These are phyloP conservation scores for Epizoanthus illoricatus DNA, from an alignment of 92 coral and sea anemone species.

Conservation along the genomic window DNA sequence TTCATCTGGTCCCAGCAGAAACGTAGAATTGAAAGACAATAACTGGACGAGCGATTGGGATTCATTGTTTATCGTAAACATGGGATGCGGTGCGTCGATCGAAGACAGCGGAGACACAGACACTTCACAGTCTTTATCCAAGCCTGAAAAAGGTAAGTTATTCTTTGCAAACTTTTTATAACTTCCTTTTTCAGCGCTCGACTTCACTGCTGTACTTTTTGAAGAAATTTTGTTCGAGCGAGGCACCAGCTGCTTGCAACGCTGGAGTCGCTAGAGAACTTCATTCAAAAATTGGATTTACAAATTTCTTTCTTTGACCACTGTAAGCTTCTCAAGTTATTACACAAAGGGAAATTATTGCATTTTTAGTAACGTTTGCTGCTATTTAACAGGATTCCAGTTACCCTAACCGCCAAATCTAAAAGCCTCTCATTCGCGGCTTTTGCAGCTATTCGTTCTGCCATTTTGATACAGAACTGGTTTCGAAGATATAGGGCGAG, in stretches of 20 bases:
- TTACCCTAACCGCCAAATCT: neutral
- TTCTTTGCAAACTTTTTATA: too few relatives aligned
- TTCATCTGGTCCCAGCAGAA: neutral
- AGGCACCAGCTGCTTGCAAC: neutral
- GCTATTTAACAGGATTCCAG: neutral
- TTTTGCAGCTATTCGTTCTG: slow-evolving; percentile 80
- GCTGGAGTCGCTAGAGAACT: too few relatives aligned
- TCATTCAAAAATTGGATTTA: neutral
- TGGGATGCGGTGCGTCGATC: slow-evolving; percentile 77
- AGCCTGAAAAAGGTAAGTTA: slow-evolving; percentile 63
- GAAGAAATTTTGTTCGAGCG: neutral
- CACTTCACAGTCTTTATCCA: slow-evolving; percentile 25
- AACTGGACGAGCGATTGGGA: neutral
- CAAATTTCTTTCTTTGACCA: neutral
- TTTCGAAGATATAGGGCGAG: slow-evolving; percentile 91
- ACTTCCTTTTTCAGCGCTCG: too few relatives aligned
- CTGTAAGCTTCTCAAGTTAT: neutral
- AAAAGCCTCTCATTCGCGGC: neutral
- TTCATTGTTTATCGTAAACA: slow-evolving; percentile 31
- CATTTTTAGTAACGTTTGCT: neutral
- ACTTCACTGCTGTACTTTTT: too few relatives aligned
- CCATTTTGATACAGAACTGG: slow-evolving; percentile 94
- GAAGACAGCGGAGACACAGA: slow-evolving; percentile 47
- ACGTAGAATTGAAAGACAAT: neutral
- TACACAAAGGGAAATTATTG: neutral